Evolutionary conservation across 1,140 invertebrate genomes (phyloP).

Genomic region (Sitophilus oryzae): DNA sequence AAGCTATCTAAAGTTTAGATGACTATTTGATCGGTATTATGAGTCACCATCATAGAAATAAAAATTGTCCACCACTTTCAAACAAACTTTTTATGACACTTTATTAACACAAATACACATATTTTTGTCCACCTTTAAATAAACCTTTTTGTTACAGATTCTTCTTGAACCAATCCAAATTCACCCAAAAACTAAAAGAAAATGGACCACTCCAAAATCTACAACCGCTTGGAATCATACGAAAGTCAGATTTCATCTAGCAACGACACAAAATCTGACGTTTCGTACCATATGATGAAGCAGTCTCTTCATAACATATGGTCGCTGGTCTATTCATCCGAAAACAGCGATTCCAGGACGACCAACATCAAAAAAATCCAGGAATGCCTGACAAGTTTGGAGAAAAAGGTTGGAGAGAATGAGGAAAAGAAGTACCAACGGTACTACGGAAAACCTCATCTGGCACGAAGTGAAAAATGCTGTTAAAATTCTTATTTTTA

Average conservation of each 20-base stretch:
- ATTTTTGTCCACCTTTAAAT: too few species aligned
- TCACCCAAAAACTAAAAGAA: too few species aligned
- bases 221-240: slow-evolving; percentile 18
- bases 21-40: too few species aligned
- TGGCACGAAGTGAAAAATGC: slow-evolving; percentile 7
- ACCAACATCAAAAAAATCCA: slow-evolving; percentile 20
- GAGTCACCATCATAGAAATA: too few species aligned
- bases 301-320: slow-evolving; percentile 23
- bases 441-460: slow-evolving; percentile 14
- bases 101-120: too few species aligned
- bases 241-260: slow-evolving; percentile 17
- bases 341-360: slow-evolving; percentile 17
- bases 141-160: too few species aligned
- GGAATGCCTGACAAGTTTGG: slow-evolving; percentile 15
- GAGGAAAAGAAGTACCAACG: slow-evolving; percentile 19
- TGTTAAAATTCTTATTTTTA: too few species aligned
- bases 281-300: slow-evolving; percentile 21
- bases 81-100: too few species aligned
- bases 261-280: slow-evolving; percentile 16
- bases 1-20: too few species aligned
- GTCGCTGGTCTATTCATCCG: slow-evolving; percentile 14
- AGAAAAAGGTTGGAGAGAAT: slow-evolving; percentile 19
- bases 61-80: too few species aligned
- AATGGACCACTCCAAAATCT: slow-evolving; percentile 18
- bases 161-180: too few species aligned